Base-by-base conservation (phyloP, 2,888 invertebrate genomes). In the Brassicogethes aeneus region DNA sequence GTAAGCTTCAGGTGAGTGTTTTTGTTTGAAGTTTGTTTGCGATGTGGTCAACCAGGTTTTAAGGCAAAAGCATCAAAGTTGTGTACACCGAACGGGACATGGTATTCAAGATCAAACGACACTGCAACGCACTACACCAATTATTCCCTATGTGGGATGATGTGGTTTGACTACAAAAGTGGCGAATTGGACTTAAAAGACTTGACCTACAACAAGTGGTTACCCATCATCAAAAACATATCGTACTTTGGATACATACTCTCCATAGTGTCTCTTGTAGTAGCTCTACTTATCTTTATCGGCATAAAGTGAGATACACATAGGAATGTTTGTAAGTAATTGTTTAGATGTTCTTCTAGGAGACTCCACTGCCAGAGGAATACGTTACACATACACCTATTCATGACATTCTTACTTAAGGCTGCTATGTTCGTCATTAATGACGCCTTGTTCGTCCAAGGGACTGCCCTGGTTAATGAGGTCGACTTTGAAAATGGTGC, bases 331-430 rank as follows among this genome's bases (percentile, higher is more conserved):
- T n/a, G n/a, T n/a, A n/a, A n/a, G n/a, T 23, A 23, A 23, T 23
- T 10, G 23, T 23, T 23, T 7, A 23, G 5, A 23, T 23, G 10
- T 37, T 17, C 5, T 61, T 60, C 31, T 59, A 82, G 81, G 56
- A 74, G 75, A 52, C 64, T 82, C 16, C 71, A 77, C 49, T 82
- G 80, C 58, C 75, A 80, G 1, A 65, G 81, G 44, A 82, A 82
- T 63, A 72, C 74, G 36, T 68, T 82, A 2, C 82, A 82, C 58
- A 72, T 79, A 63, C 77, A 82, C 56, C 66, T 82, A 39, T 82
- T 82, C 61, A 61, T 72, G 1, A 80, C 80, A 1, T 81, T 80
- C 61, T 76, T 79, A 37, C 64, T 80, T 56, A 69, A 79, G 48
- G 78, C 76, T 1, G 68, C 72, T 14, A 71, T 78, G 65, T 72